Conservation (phyloP, 2,797 vertebrate species). For the Cirrhinus mrigala region DNA sequence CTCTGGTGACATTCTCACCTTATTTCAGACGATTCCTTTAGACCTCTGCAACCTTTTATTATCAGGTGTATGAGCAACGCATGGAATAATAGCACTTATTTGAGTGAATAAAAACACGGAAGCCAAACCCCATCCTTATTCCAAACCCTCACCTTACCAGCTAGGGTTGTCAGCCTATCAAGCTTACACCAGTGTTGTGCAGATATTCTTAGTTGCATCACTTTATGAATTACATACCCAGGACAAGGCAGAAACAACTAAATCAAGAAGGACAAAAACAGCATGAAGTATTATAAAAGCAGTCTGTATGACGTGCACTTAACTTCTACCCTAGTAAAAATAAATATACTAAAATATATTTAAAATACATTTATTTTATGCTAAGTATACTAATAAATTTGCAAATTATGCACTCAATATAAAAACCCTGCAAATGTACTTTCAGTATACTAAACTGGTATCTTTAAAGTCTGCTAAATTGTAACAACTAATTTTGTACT, state of each 20-base stretch:
- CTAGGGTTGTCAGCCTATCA: not conserved
- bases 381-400: too few relatives aligned
- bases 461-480: too few relatives aligned
- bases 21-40: constrained; percentile 10
- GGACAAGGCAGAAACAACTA: not conserved
- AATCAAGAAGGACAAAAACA: not conserved
- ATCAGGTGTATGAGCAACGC: not conserved
- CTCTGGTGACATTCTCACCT: constrained; percentile 8
- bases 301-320: not conserved
- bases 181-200: not conserved
- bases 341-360: too few relatives aligned
- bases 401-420: too few relatives aligned
- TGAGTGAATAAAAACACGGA: not conserved
- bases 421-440: too few relatives aligned
- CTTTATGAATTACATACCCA: not conserved
- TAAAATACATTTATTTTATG: too few relatives aligned
- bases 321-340: not conserved
- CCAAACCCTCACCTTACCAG: not conserved
- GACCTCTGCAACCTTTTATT: constrained; percentile 8
- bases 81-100: not conserved
- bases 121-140: not conserved
- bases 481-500: too few relatives aligned
- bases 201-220: not conserved
- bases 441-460: too few relatives aligned
- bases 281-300: not conserved